Evolutionary conservation across 2,113 vertebrate genomes (phyloP).

Genomic region (Merops nubicus): DNA sequence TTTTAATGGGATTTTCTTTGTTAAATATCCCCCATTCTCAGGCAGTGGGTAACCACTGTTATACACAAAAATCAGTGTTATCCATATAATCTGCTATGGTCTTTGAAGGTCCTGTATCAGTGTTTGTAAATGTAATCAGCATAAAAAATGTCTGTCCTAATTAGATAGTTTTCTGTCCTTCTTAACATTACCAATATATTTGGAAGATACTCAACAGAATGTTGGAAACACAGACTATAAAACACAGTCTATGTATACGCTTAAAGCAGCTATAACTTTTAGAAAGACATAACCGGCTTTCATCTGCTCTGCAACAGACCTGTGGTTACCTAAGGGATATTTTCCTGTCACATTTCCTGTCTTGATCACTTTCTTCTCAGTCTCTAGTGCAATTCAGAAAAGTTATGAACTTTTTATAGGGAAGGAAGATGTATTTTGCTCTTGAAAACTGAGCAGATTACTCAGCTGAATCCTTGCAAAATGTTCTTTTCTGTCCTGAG

Average conservation of each 20-base stretch:
- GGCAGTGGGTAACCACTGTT: neutral
- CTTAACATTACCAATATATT: neutral
- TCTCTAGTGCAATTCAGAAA: neutral
- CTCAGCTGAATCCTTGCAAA: neutral
- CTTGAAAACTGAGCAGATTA: neutral
- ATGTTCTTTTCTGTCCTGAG: neutral
- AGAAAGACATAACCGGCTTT: neutral
- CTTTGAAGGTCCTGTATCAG: neutral
- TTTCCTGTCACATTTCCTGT: neutral
- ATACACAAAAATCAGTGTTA: neutral
- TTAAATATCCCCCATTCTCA: neutral
- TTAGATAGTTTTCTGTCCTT: neutral
- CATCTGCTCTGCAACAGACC: neutral
- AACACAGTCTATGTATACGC: neutral
- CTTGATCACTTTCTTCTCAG: neutral
- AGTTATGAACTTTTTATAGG: neutral
- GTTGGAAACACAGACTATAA: neutral
- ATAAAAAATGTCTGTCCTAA: neutral
- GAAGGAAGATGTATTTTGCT: neutral
- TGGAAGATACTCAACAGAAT: neutral
- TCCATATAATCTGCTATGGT: neutral
- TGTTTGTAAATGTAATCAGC: neutral
- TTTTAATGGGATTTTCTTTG: neutral
- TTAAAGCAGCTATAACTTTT: neutral
- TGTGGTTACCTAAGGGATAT: neutral